These are phyloP conservation scores for Pectinophora gossypiella DNA, from an alignment of 1,140 invertebrate species.

Conservation along the genomic window DNA sequence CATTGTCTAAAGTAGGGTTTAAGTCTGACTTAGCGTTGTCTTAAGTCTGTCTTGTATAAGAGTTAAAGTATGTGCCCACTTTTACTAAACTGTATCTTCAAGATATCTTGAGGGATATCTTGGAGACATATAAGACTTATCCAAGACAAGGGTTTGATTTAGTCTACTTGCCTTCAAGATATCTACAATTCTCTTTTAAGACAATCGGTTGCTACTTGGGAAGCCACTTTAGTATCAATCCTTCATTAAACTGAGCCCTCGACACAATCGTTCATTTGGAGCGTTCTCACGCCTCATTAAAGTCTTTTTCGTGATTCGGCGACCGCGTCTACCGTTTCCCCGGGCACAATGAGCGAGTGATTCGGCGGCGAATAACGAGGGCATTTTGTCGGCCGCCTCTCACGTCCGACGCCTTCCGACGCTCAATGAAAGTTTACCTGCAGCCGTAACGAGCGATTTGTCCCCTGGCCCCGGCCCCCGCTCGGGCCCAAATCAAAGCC, in stretches of 20 bases:
- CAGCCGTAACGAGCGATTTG: conserved; percentile 74
- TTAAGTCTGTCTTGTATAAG: too few relatives aligned
- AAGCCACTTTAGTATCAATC: conserved; percentile 59
- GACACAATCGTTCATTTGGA: conserved; percentile 68
- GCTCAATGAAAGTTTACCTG: conserved; percentile 75
- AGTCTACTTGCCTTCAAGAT: too few relatives aligned
- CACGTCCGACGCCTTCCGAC: conserved; percentile 74
- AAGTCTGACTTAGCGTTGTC: too few relatives aligned
- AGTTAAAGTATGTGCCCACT: too few relatives aligned
- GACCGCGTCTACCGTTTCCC: conserved; percentile 73
- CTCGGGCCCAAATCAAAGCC: conserved; percentile 70
- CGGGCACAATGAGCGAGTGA: conserved; percentile 71
- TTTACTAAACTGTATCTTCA: too few relatives aligned
- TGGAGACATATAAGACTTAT: too few relatives aligned
- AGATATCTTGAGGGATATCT: too few relatives aligned
- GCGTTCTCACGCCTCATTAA: conserved; percentile 72
- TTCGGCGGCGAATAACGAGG: conserved; percentile 74
- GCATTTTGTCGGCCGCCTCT: conserved; percentile 72
- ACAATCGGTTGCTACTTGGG: too few relatives aligned
- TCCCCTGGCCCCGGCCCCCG: conserved; percentile 60
- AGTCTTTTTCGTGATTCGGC: conserved; percentile 71
- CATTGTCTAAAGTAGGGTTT: too few relatives aligned
- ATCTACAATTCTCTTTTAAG: too few relatives aligned
- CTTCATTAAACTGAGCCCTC: conserved; percentile 60
- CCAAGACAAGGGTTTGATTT: too few relatives aligned